Percentiles rank a stretch among this genome's conserved stretches.
These are phyloP conservation scores for Trichopoda pennipes DNA, from an alignment of 2,888 invertebrate species.

Conservation along the genomic window DNA sequence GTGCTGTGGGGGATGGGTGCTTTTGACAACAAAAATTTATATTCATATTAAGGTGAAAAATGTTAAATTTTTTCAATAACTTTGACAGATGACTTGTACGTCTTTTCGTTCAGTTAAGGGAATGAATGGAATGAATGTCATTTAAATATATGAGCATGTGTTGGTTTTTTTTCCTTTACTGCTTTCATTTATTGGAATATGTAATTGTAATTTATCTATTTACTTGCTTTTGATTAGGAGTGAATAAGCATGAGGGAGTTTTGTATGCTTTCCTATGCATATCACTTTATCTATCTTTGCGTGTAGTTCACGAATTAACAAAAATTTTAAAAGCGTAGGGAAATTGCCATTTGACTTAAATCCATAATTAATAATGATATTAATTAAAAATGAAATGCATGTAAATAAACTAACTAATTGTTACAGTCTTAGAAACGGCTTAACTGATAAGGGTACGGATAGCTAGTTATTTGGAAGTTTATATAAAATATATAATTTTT, in stretches of 20 bases:
- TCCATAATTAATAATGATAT: constrained; percentile 38
- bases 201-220: constrained; percentile 43
- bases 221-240: constrained; percentile 47
- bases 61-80: constrained; percentile 61
- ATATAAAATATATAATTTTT: too few species aligned
- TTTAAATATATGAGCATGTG: constrained; percentile 59
- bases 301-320: constrained; percentile 68
- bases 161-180: not conserved
- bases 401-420: too few species aligned
- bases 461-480: too few species aligned
- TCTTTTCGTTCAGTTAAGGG: constrained; percentile 29
- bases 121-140: too few species aligned
- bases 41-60: constrained; percentile 66
- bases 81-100: constrained; percentile 66
- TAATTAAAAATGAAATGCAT: constrained; percentile 33
- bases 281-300: constrained; percentile 53
- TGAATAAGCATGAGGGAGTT: constrained; percentile 23
- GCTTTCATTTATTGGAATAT: constrained; percentile 16
- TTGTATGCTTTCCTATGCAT: constrained; percentile 27
- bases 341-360: not conserved
- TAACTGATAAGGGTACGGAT: too few species aligned
- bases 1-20: constrained; percentile 30
- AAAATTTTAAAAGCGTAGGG: not conserved
- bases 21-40: constrained; percentile 34
- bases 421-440: too few species aligned